Base-by-base conservation (phyloP, 2,797 vertebrate species). In the Hippocampus kuda region DNA sequence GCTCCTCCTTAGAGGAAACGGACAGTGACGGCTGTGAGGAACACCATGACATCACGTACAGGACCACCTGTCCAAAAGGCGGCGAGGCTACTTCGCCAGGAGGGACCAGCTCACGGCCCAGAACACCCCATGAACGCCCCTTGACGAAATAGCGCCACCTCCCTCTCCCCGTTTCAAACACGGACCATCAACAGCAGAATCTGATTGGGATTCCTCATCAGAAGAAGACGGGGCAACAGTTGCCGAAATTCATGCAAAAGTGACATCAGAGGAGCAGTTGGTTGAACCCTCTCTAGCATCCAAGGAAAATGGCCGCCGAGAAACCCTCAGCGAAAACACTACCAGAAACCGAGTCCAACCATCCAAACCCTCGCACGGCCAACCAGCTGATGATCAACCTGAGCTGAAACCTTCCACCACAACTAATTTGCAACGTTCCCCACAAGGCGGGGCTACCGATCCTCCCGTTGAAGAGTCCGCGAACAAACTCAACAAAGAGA, bases 1-100 rank as follows among this genome's bases (percentile, higher is more conserved):
- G 82, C n/a, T 88, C 85, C 2, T 86, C 85, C 15, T 60, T 82
- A 68, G 86, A 85, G 2, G 79, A 75, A 60, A 79, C 76, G 51
- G 81, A 85, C 5, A 4, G 0, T 20, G 9, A 30, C 6, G 77
- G 76, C 3, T 65, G 66, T n/a, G 68, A 71, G 3, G 66, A 66
- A 70, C 49, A 82, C 27, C 54, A 75, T 10, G 65, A 73, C 12
- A 26, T 46, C 63, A 27, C 42, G 1, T 9, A 4, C 63, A 65
- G 42, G 24, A 27, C 30, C 8, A 8, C 16, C 7, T 5, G 30
- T 38, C 16, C 30, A 60, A 30, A 60, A 10, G 26, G 24, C 27
- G 4, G 3, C 27, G 26, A 34, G 13, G 27, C 56, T 59, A 4
- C 12, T 30, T 59, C 12, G 27, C 56, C 8, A 59, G 13, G 6